Evolutionary conservation across 2,888 invertebrate genomes (phyloP).

Genomic region (Leucania comma): DNA sequence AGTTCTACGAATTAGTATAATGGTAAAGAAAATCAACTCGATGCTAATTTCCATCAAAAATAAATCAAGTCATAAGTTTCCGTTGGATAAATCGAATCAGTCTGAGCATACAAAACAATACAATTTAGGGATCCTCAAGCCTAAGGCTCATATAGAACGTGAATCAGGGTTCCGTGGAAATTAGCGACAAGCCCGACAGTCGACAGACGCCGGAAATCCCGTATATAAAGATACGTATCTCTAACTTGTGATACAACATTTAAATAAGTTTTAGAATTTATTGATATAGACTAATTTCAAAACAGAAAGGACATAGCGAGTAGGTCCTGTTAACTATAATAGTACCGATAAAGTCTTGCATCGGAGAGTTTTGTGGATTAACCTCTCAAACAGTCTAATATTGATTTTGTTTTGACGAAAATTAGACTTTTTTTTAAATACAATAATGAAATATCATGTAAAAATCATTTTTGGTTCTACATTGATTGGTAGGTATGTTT

Average conservation of each 20-base stretch:
- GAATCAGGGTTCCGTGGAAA: slow-evolving; percentile 79
- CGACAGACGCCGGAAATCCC: slow-evolving; percentile 87
- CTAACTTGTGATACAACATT: slow-evolving; percentile 83
- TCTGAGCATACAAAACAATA: slow-evolving; percentile 26
- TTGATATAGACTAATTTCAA: slow-evolving; percentile 72
- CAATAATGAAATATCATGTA: no score
- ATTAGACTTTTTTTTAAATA: no score
- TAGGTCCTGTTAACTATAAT: neutral
- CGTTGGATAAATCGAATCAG: slow-evolving; percentile 10
- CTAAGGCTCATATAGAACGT: slow-evolving; percentile 57
- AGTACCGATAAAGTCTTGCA: neutral
- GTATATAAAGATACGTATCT: slow-evolving; percentile 87
- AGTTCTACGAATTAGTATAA: neutral
- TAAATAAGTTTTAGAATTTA: slow-evolving; percentile 86
- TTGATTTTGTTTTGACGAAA: neutral
- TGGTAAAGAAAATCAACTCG: neutral
- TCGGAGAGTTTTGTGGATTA: slow-evolving; percentile 1
- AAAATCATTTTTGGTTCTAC: fast-evolving
- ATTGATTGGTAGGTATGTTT: slow-evolving; percentile 47
- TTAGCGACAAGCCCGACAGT: slow-evolving; percentile 77
- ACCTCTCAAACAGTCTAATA: neutral
- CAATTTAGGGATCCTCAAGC: slow-evolving; percentile 49
- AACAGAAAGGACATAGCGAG: slow-evolving; percentile 37
- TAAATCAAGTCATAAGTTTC: slow-evolving; percentile 21
- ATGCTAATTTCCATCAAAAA: slow-evolving; percentile 5